These are phyloP conservation scores for Meiosimyza decipiens DNA, from an alignment of 2,888 invertebrate species.

Conservation along the genomic window DNA sequence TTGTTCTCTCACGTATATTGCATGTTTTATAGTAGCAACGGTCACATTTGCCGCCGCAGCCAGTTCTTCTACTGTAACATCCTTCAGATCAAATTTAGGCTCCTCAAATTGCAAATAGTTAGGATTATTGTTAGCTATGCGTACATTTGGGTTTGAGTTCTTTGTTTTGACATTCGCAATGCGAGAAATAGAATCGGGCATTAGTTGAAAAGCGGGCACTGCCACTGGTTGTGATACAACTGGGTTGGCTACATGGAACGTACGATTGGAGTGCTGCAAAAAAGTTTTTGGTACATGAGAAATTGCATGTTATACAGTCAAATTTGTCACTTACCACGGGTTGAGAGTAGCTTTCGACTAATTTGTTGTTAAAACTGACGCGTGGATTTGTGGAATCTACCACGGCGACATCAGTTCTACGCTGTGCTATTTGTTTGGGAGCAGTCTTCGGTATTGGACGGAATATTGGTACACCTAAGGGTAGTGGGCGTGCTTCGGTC, in stretches of 20 bases:
- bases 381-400: conserved; percentile 55
- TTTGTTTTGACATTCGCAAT: conserved; percentile 45
- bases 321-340: conserved; percentile 46
- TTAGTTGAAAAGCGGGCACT: conserved; percentile 69
- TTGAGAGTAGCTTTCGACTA: conserved; percentile 52
- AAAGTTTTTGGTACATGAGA: too few species aligned
- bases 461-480: conserved; percentile 80
- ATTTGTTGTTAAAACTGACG: conserved; percentile 57
- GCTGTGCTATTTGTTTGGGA: conserved; percentile 47
- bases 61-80: conserved; percentile 68
- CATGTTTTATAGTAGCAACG: conserved; percentile 81
- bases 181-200: conserved; percentile 69
- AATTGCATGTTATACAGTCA: too few species aligned
- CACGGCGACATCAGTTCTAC: conserved; percentile 55
- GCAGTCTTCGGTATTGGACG: conserved; percentile 76
- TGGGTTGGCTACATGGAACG: conserved; percentile 59
- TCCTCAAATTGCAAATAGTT: conserved; percentile 62
- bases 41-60: conserved; percentile 82
- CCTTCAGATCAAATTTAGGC: conserved; percentile 60
- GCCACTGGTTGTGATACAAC: conserved; percentile 52
- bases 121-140: conserved; percentile 46
- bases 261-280: conserved; percentile 55
- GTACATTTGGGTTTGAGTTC: conserved; percentile 8
- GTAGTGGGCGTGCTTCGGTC: conserved; percentile 70
- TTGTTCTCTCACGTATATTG: conserved; percentile 77